phyloP scores from a whole-genome alignment of 2,113 vertebrate species.

The Tichodroma muraria region DNA sequence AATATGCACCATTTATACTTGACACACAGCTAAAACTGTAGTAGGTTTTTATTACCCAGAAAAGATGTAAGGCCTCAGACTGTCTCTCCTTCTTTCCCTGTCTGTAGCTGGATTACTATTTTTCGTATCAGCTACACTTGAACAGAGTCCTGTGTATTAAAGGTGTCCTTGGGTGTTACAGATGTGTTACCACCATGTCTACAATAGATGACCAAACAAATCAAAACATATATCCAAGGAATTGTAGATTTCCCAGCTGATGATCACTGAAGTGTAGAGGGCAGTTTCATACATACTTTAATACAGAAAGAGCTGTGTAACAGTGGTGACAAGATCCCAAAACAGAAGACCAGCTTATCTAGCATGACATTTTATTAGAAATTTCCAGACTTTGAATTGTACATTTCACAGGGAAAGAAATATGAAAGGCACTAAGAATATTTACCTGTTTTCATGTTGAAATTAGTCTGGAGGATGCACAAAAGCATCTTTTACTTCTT shows the following conservation, averaged over 20 bases:
- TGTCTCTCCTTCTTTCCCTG: background rate
- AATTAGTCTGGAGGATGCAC: background rate
- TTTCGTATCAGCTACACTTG: background rate
- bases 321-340: background rate
- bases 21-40: background rate
- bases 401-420: background rate
- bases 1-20: background rate
- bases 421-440: background rate
- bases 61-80: conserved; percentile 19
- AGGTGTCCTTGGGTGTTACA: background rate
- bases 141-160: background rate
- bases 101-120: background rate
- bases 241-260: background rate
- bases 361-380: background rate
- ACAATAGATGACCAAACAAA: background rate
- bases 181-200: background rate
- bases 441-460: background rate
- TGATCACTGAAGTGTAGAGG: background rate
- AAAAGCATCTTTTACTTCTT: background rate
- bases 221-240: background rate
- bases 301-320: background rate
- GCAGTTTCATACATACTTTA: background rate
- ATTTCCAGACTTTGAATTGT: background rate
- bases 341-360: background rate
- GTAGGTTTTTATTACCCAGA: background rate